Conservation (phyloP, 1,140 invertebrate genomes). For the Thaumatotibia leucotreta region DNA sequence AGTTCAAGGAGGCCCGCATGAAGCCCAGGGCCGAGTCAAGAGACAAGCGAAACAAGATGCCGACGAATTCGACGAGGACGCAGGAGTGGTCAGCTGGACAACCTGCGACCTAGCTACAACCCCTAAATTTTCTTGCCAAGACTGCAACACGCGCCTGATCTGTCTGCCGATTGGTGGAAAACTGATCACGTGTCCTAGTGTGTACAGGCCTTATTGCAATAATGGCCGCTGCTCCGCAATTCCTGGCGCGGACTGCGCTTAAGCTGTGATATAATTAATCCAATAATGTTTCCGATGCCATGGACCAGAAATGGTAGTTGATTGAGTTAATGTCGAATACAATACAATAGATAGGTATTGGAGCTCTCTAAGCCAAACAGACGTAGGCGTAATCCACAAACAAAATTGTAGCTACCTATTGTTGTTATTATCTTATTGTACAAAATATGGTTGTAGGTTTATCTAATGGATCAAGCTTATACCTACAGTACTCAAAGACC, state of each 20-base stretch:
- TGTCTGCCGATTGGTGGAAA: constrained; percentile 46
- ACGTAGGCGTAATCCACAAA: too few species aligned
- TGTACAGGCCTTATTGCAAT: constrained; percentile 37
- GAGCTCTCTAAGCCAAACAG: too few species aligned
- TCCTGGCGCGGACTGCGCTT: constrained; percentile 34
- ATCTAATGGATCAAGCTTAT: too few species aligned
- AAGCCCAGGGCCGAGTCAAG: constrained; percentile 15
- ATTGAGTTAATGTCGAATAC: not conserved
- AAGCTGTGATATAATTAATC: constrained; percentile 32
- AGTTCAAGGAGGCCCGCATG: constrained; percentile 7
- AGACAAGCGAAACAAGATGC: constrained; percentile 14
- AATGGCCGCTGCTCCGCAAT: constrained; percentile 41
- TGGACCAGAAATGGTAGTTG: too few species aligned
- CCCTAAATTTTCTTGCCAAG: constrained; percentile 37
- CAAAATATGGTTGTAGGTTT: too few species aligned
- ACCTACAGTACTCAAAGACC: too few species aligned
- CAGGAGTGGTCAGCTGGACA: constrained; percentile 24
- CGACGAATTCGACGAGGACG: not conserved
- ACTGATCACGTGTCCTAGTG: constrained; percentile 27
- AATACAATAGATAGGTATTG: too few species aligned
- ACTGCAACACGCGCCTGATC: constrained; percentile 49
- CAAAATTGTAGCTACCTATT: too few species aligned
- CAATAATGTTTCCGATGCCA: not conserved
- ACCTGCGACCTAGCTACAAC: constrained; percentile 31
- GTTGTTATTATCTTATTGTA: too few species aligned